Base-by-base conservation (phyloP, 2,888 invertebrate genomes). In the Lithophane semibrunnea region DNA sequence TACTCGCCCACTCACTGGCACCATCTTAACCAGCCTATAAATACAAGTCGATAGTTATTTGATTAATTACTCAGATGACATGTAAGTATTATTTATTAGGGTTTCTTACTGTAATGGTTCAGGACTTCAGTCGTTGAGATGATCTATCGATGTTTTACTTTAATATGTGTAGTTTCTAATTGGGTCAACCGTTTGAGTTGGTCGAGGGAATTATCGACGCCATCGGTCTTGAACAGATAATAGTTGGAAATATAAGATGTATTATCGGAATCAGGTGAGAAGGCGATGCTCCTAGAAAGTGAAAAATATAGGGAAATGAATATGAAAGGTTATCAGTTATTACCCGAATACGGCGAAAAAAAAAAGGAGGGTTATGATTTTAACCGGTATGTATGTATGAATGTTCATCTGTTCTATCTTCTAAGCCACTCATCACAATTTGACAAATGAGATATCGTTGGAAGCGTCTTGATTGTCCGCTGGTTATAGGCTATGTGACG, bases 1-100 rank as follows among this genome's bases (percentile, higher is more conserved):
- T 7, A 79, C 69, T 74, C 29, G 52, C 49, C 37, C 5, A 37
- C 13, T 9, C 0, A 77, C 77, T 85, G 3, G 47, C 24, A 13
- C 1, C 8, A 60, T 69, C 58, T 66, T 24, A 75, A 76, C 74
- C 12, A 24, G n/a, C 9, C 69, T 21, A 0, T 21, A 54, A 18
- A 61, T 42, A 71, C 29, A 71, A 37, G 12, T 77, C 72, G 70
- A 88, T 81, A 86, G 61, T 79, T 58, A 77, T 70, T 81, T 83
- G 88, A 86, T 88, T 86, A 88, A 86, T 88, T 86, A 80, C 81
- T 61, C 42, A 65, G 76, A 78, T 71, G 88, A 86, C 84, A 86
- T 84, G 47, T 72, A 60, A 66, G 78, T 78, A 83, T 72, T 86
- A 88, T 86, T 78, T 86, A 86, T 88, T 72, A 77, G 78, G 77